Evolutionary conservation across 2,113 vertebrate species (phyloP).

Genomic region (Nesoenas mayeri): DNA sequence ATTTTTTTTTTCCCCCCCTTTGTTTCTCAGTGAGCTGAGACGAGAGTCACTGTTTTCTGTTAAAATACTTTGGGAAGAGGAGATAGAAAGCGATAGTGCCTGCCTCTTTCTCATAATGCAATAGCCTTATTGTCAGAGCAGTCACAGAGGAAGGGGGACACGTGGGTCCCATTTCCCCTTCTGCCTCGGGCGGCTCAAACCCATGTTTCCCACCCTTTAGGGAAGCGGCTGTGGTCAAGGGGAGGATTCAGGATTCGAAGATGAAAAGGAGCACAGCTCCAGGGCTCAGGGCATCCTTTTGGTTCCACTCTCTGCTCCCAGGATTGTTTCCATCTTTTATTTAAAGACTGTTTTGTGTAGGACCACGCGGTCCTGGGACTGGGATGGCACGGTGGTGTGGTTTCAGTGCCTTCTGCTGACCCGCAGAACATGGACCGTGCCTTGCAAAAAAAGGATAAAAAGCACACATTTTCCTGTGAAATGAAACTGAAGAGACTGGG

Average conservation of each 20-base stretch:
- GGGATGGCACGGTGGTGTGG: not conserved
- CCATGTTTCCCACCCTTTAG: not conserved
- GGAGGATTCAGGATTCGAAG: not conserved
- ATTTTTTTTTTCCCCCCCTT: not conserved
- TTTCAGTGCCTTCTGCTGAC: not conserved
- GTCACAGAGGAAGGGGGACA: not conserved
- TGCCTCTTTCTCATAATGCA: not conserved
- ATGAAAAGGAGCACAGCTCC: constrained; percentile 2
- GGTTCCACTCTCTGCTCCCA: not conserved
- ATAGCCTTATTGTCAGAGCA: not conserved
- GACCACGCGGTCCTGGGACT: not conserved
- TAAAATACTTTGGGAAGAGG: not conserved
- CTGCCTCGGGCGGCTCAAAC: not conserved
- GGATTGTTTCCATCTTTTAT: not conserved
- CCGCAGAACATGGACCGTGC: rapidly evolving
- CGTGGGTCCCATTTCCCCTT: not conserved
- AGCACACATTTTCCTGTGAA: not conserved
- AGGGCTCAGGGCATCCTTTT: not conserved
- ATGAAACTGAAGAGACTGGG: not conserved
- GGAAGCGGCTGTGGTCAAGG: not conserved
- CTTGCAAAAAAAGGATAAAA: not conserved
- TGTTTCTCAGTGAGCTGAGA: not conserved
- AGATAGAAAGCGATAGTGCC: not conserved
- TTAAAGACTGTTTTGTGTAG: not conserved
- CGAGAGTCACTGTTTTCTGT: not conserved